These are phyloP conservation scores for Ochotona princeps DNA, from an alignment of 2,113 vertebrate species.

Conservation along the genomic window DNA sequence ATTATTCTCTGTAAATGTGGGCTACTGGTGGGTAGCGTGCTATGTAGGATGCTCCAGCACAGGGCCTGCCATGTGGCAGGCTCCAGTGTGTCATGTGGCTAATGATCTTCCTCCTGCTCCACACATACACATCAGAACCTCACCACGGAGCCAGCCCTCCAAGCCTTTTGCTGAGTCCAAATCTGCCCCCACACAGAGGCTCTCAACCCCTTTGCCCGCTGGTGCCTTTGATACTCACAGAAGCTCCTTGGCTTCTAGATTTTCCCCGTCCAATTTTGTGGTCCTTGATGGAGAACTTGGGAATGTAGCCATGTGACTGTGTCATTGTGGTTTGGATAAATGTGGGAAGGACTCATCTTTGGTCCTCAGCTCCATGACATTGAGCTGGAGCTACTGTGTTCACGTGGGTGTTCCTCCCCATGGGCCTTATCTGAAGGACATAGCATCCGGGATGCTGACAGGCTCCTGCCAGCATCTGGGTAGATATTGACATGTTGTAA, in stretches of 20 bases:
- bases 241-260: background rate
- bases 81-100: background rate
- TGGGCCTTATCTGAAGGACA: background rate
- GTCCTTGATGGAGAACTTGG: background rate
- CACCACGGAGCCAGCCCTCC: background rate
- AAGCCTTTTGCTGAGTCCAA: background rate
- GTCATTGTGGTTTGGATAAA: background rate
- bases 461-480: background rate
- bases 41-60: background rate
- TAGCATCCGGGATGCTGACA: slow-evolving; percentile 4
- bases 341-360: background rate
- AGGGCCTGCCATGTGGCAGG: background rate
- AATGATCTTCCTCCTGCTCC: background rate
- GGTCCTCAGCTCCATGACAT: background rate
- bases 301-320: background rate
- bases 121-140: background rate
- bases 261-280: background rate
- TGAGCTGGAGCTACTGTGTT: background rate
- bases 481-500: slow-evolving; percentile 81
- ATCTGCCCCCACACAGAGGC: background rate
- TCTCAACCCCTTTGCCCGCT: no score
- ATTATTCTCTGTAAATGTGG: background rate
- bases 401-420: background rate
- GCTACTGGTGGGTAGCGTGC: background rate
- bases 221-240: background rate